Evolutionary conservation across 2,888 invertebrate species (phyloP).

Genomic region (Caenorhabditis sp.): DNA sequence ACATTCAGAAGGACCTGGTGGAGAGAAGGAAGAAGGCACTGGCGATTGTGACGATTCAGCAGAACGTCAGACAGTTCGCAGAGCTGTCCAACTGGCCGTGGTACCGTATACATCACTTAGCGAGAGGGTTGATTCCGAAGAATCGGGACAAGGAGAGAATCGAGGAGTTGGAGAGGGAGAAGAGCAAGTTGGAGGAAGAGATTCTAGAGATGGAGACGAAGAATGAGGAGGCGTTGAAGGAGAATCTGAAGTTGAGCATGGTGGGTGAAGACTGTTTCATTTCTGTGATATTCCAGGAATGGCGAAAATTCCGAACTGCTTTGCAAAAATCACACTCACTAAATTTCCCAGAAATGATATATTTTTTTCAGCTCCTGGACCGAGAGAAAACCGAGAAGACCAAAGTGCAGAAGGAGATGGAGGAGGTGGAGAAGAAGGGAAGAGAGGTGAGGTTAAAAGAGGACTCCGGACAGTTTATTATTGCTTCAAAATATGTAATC

Average conservation of each 20-base stretch:
- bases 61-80: slow-evolving; percentile 74
- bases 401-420: slow-evolving; percentile 45
- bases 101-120: slow-evolving; percentile 74
- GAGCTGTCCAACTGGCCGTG: slow-evolving; percentile 78
- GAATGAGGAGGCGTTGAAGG: slow-evolving; percentile 59
- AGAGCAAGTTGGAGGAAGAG: slow-evolving; percentile 44
- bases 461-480: no score
- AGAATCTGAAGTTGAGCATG: slow-evolving; percentile 59
- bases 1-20: slow-evolving; percentile 63
- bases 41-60: slow-evolving; percentile 75
- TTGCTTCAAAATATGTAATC: no score
- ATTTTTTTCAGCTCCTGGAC: slow-evolving; percentile 36
- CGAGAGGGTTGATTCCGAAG: slow-evolving; percentile 77
- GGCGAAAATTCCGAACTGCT: no score
- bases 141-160: slow-evolving; percentile 65
- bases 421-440: slow-evolving; percentile 53
- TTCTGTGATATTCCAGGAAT: not conserved
- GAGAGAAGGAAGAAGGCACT: slow-evolving; percentile 65
- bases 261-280: slow-evolving; percentile 8
- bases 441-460: slow-evolving; percentile 39
- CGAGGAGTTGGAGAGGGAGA: slow-evolving; percentile 61
- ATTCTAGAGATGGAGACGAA: slow-evolving; percentile 46
- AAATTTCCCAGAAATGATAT: not conserved
- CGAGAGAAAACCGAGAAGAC: slow-evolving; percentile 47
- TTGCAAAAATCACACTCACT: not conserved